phyloP scores from a whole-genome alignment of 2,113 vertebrate genomes.

The Semicossyphus pulcher region DNA sequence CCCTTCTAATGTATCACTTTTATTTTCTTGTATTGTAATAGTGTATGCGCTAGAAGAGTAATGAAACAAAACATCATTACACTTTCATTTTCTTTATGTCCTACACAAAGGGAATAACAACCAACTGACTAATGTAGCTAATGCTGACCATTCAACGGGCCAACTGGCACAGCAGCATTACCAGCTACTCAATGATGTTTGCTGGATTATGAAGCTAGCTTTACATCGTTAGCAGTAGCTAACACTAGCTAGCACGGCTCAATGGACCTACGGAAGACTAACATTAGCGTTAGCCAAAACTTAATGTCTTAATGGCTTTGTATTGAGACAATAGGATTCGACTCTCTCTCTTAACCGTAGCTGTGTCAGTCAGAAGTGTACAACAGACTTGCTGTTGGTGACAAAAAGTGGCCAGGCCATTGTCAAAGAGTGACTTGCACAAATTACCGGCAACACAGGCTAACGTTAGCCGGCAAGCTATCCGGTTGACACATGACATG shows the following conservation, averaged over 20 bases:
- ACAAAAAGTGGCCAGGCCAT: constrained; percentile 18
- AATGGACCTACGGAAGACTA: background rate
- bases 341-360: accelerated
- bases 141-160: background rate
- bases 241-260: constrained; percentile 42
- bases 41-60: background rate
- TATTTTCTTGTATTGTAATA: background rate
- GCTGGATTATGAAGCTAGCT: background rate
- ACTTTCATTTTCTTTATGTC: background rate
- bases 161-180: background rate
- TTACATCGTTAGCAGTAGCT: constrained; percentile 7
- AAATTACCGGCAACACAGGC: constrained; percentile 72
- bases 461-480: constrained; percentile 69
- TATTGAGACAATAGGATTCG: accelerated
- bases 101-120: no score
- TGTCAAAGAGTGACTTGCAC: constrained; percentile 84
- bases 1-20: background rate
- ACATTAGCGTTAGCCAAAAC: background rate
- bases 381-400: background rate
- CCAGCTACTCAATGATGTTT: background rate
- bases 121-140: no score
- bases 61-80: no score
- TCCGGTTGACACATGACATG: background rate
- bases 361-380: accelerated
- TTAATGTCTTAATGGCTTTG: background rate